Evolutionary conservation across 2,797 vertebrate species (phyloP), one percentile per base, ranked within the genome.

Genomic region (Lates japonicus): DNA sequence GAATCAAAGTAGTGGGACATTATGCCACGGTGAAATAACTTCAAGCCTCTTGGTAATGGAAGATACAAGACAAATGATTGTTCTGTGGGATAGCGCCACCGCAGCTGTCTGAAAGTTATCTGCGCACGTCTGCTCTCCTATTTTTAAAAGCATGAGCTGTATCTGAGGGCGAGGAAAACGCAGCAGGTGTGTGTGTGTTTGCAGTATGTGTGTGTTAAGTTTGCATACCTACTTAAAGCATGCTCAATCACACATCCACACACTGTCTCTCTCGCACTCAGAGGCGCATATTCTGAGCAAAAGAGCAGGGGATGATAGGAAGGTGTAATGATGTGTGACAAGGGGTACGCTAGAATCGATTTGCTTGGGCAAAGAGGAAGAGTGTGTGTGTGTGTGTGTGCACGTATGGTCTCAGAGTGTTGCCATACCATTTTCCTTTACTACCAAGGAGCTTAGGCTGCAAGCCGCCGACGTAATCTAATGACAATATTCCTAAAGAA

Each of bases 261-360:
- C 78, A 17, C 12, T 2, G 6, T 33, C 59, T 44, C 20, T 52
- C 70, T 49, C 73, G 46, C 78, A 73, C 69, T 60, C 80, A 55
- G 35, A 51, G 54, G 25, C 35, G 7, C 63, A 69, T 76, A 71
- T 72, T 80, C 70, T 42, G 57, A 84, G 78, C 42, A 75, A 78
- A 86, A 87, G 76, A 87, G 82, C 71, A 77, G 69, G 64, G 70
- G 87, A 91, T 84, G 84, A 90, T 87, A 70, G 83, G 76, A 85
- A 70, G 79, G 88, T 80, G 86, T 92, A 93, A 92, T 91, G 88
- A 86, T 85, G 90, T 90, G 90, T 92, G 90, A 90, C 88, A 87
- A 85, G 81, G 81, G 81, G 84, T 86, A 68, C 73, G 78, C 73
- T 86, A 65, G 84, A 88, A 92, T 92, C 63, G 87, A 93, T 93